Percentiles rank a stretch among this genome's conserved stretches.
These are phyloP conservation scores for Zaprionus kolodkinae DNA, from an alignment of 1,140 invertebrate species.

Conservation along the genomic window DNA sequence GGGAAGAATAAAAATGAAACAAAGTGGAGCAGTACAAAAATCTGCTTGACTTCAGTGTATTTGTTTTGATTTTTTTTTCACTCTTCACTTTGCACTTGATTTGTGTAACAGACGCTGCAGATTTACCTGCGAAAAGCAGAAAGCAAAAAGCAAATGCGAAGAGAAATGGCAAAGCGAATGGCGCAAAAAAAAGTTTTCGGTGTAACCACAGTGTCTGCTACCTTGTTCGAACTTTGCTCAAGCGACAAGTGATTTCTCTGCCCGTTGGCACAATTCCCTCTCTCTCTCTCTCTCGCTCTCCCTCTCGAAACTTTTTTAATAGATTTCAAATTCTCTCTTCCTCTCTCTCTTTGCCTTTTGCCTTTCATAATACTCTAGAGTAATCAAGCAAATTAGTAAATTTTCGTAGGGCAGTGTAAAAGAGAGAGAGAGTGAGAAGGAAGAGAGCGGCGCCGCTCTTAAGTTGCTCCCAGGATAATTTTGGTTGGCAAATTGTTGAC, in stretches of 20 bases:
- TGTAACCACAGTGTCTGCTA: background rate
- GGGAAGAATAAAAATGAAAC: constrained; percentile 49
- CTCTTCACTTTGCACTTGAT: constrained; percentile 60
- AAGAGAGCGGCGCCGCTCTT: constrained; percentile 37
- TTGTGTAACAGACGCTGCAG: constrained; percentile 63
- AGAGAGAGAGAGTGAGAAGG: background rate
- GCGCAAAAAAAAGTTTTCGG: constrained; percentile 29
- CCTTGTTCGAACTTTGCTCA: constrained; percentile 3
- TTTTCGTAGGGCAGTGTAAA: background rate
- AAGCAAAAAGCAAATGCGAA: constrained; percentile 22
- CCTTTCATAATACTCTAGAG: constrained; percentile 60
- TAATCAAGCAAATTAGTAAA: constrained; percentile 80
- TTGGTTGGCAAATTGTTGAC: constrained; percentile 77
- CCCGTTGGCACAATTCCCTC: constrained; percentile 24
- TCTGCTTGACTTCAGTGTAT: constrained; percentile 22
- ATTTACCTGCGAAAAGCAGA: constrained; percentile 39
- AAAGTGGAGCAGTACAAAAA: constrained; percentile 35
- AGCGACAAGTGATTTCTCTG: constrained; percentile 47
- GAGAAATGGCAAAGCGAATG: background rate
- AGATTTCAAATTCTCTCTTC: constrained; percentile 72
- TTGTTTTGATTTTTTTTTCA: constrained; percentile 6
- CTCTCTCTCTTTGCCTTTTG: background rate
- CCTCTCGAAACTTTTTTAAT: constrained; percentile 72
- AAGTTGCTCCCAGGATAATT: constrained; percentile 69
- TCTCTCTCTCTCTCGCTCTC: constrained; percentile 12